Conservation (phyloP, 2,888 invertebrate genomes). For the Ryuthela nishihirai region DNA sequence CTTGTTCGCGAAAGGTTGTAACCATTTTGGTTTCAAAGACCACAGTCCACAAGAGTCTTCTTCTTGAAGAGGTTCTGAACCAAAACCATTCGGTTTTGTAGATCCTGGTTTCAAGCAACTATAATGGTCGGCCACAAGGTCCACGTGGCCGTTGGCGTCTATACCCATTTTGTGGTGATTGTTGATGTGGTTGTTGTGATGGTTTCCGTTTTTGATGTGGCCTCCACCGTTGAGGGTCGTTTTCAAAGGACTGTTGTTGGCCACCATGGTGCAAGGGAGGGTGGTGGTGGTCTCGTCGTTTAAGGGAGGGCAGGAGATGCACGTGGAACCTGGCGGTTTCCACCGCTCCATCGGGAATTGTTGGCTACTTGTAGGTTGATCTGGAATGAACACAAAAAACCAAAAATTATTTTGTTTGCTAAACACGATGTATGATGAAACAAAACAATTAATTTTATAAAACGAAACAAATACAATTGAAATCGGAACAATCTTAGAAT, state of each 20-base stretch:
- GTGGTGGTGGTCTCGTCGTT: constrained; percentile 14
- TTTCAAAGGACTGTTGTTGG: constrained; percentile 27
- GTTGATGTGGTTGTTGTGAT: constrained; percentile 1
- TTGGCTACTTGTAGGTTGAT: no score
- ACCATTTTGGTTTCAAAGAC: constrained; percentile 65
- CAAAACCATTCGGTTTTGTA: background rate
- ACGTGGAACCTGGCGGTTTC: constrained; percentile 17
- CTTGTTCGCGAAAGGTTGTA: constrained; percentile 72
- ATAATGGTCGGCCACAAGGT: constrained; percentile 21
- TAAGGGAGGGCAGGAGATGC: constrained; percentile 19
- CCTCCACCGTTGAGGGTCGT: constrained; percentile 26
- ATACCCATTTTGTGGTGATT: constrained; percentile 9
- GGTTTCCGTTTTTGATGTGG: constrained; percentile 15
- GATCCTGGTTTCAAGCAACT: constrained; percentile 17
- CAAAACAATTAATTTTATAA: no score
- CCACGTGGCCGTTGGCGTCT: constrained; percentile 4
- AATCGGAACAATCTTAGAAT: no score
- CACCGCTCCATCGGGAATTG: constrained; percentile 30
- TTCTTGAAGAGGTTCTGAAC: background rate
- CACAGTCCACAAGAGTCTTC: constrained; percentile 66
- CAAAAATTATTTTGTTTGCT: no score
- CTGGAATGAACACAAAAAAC: no score
- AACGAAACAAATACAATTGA: no score
- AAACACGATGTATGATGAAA: no score
- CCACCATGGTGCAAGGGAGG: constrained; percentile 16